Conservation (phyloP, 2,113 vertebrate genomes). For the Cheilinus undulatus region DNA sequence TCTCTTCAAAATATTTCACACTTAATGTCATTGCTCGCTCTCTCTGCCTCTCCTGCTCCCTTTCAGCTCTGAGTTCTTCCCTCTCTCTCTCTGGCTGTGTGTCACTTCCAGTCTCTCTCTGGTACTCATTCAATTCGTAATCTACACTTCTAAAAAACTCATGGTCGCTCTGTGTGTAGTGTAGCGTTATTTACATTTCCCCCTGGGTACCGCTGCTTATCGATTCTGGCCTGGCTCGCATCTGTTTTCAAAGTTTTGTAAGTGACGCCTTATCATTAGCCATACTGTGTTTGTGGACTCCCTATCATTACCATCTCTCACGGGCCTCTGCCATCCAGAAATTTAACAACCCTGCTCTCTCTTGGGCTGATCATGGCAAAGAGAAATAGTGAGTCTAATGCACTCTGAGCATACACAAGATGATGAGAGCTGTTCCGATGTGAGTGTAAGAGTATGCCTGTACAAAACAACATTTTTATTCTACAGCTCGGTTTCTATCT, state of each 20-base stretch:
- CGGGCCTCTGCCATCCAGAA: slow-evolving; percentile 45
- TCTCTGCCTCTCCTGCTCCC: not conserved
- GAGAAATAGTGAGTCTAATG: slow-evolving; percentile 15
- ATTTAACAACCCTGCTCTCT: slow-evolving; percentile 61
- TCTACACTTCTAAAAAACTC: slow-evolving; percentile 50
- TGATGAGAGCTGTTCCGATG: not conserved
- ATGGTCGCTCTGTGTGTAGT: slow-evolving; percentile 19
- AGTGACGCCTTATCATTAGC: slow-evolving; percentile 45
- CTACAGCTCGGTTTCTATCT: not conserved
- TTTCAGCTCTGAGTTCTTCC: no score
- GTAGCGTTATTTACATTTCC: slow-evolving; percentile 54
- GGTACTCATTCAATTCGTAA: slow-evolving; percentile 48
- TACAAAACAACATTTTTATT: not conserved
- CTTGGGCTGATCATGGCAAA: slow-evolving; percentile 44
- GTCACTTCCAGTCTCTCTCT: no score
- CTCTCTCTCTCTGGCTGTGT: no score
- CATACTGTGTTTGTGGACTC: slow-evolving; percentile 17
- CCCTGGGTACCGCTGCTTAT: slow-evolving; percentile 48
- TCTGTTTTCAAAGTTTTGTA: slow-evolving; percentile 43
- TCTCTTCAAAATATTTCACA: slow-evolving; percentile 71
- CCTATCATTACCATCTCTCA: slow-evolving; percentile 65
- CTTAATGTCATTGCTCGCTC: slow-evolving; percentile 63
- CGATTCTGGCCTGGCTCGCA: slow-evolving; percentile 46
- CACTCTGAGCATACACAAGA: not conserved
- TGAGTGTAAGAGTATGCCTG: not conserved